phyloP scores from a whole-genome alignment of 2,113 vertebrate species.

The Lethenteron camtschaticum region DNA sequence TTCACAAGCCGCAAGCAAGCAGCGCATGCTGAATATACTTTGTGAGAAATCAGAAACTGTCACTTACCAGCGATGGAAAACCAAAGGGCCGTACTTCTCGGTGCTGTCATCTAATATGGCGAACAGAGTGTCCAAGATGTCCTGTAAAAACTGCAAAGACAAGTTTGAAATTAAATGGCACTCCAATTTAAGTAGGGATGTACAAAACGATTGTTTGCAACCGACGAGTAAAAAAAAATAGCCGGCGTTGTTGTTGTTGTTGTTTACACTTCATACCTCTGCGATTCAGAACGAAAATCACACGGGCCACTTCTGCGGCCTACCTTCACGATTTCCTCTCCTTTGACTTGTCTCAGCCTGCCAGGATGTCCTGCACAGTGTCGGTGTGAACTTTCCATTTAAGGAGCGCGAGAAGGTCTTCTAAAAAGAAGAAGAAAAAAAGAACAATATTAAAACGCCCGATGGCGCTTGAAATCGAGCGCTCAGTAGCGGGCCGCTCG shows the following conservation, averaged over 20 bases:
- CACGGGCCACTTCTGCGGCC: background rate
- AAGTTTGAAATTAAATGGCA: constrained; percentile 7
- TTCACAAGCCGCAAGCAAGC: no score
- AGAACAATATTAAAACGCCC: background rate
- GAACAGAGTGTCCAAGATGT: constrained; percentile 73
- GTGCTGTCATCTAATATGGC: constrained; percentile 89
- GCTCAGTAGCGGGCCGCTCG: no score
- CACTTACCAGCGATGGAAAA: constrained; percentile 83
- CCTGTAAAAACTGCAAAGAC: constrained; percentile 54
- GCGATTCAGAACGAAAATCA: no score
- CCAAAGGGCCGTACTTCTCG: constrained; percentile 73
- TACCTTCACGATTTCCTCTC: constrained; percentile 90
- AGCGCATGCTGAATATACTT: no score
- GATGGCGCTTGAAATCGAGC: no score
- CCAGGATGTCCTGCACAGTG: constrained; percentile 67
- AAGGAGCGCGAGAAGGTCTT: constrained; percentile 68
- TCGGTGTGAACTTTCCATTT: constrained; percentile 92
- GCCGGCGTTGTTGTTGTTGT: background rate
- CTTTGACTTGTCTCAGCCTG: constrained; percentile 56
- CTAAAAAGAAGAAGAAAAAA: constrained; percentile 22
- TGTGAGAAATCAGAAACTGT: background rate
- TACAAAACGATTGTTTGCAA: background rate
- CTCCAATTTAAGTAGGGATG: background rate
- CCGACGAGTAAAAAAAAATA: background rate
- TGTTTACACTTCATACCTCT: background rate